These are phyloP conservation scores for Folsomia manolachei DNA, from an alignment of 2,888 invertebrate genomes.

Conservation along the genomic window DNA sequence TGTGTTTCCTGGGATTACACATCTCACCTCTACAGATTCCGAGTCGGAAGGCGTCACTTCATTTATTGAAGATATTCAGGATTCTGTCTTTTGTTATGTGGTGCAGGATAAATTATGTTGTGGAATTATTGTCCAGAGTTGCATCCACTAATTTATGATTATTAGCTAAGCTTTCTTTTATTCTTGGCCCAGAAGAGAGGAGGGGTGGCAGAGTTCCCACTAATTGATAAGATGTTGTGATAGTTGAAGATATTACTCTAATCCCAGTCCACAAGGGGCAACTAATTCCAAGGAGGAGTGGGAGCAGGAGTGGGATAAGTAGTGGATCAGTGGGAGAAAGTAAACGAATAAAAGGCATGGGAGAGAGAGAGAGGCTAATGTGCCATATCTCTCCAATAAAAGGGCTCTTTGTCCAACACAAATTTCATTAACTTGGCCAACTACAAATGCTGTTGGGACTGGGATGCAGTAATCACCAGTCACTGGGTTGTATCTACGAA, in stretches of 20 bases:
- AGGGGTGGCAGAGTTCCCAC: neutral
- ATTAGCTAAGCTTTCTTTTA: neutral
- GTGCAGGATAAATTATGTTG: too few relatives aligned
- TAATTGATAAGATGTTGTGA: neutral
- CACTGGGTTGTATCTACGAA: neutral
- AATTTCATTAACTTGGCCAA: neutral
- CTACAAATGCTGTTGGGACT: neutral
- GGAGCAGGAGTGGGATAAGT: too few relatives aligned
- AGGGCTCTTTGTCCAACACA: neutral
- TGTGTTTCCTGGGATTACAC: too few relatives aligned
- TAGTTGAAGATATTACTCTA: neutral
- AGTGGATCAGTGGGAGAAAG: too few relatives aligned
- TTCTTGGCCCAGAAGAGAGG: neutral
- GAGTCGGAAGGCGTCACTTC: too few relatives aligned
- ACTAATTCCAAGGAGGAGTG: too few relatives aligned
- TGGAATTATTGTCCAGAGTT: too few relatives aligned
- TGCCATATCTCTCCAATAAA: neutral
- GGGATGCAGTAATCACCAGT: neutral
- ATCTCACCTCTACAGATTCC: too few relatives aligned
- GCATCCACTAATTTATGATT: neutral
- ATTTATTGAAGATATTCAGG: too few relatives aligned
- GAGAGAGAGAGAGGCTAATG: neutral
- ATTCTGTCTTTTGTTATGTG: too few relatives aligned
- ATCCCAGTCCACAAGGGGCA: too few relatives aligned
- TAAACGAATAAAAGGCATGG: too few relatives aligned